These are phyloP conservation scores for Sinocyclocheilus maitianheensis DNA, from an alignment of 2,113 vertebrate species.

Conservation along the genomic window DNA sequence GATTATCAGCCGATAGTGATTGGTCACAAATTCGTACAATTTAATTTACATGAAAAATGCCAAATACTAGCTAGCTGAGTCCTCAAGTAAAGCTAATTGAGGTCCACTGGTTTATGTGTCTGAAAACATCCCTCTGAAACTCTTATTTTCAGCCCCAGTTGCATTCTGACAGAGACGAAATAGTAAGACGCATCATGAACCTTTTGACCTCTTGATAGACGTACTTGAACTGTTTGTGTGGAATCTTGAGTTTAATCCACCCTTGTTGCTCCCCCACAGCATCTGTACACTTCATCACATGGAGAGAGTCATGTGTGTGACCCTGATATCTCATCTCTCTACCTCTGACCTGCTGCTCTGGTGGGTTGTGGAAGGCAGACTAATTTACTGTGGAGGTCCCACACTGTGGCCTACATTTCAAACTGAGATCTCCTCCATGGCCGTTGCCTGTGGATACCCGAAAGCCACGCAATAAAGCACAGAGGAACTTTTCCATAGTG, in stretches of 20 bases:
- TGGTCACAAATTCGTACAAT: no score
- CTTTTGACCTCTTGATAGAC: constrained; percentile 22
- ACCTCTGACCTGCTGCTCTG: constrained; percentile 25
- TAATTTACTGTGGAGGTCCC: constrained; percentile 40
- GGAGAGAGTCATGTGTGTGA: constrained; percentile 22
- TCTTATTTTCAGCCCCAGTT: not conserved
- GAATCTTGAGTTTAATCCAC: not conserved
- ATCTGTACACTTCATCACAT: constrained; percentile 49
- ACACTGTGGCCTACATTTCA: constrained; percentile 45
- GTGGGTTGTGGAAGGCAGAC: constrained; percentile 6
- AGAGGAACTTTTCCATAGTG: constrained; percentile 45
- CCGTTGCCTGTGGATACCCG: not conserved
- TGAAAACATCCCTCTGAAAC: not conserved
- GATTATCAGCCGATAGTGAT: no score
- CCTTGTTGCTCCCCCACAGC: not conserved
- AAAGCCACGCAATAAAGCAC: not conserved
- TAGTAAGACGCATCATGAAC: constrained; percentile 1
- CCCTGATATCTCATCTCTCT: constrained; percentile 38
- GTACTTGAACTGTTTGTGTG: not conserved
- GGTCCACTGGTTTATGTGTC: not conserved
- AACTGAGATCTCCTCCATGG: constrained; percentile 24
- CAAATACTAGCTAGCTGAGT: not conserved
- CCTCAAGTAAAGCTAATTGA: not conserved
- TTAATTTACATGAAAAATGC: not conserved
- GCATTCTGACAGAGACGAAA: constrained; percentile 2